Evolutionary conservation across 2,888 invertebrate genomes (phyloP).

Genomic region (Maniola hyperantus): DNA sequence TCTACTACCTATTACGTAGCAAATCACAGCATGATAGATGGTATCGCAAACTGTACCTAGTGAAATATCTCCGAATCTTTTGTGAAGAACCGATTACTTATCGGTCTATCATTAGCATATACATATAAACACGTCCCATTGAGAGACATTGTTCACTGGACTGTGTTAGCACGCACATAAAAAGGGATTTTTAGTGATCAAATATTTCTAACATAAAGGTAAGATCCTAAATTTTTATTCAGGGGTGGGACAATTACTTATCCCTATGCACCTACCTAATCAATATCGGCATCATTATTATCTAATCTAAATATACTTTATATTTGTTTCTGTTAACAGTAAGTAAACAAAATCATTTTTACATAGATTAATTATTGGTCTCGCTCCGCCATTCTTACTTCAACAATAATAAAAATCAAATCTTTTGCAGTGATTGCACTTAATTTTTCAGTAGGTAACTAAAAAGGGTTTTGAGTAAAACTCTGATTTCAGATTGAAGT

Average conservation of each 20-base stretch:
- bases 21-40: slow-evolving; percentile 19
- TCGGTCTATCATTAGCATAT: slow-evolving; percentile 36
- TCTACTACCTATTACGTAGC: neutral
- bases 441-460: too few species aligned
- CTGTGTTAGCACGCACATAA: slow-evolving; percentile 21
- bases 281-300: too few species aligned
- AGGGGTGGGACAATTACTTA: neutral
- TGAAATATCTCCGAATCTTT: slow-evolving; percentile 38
- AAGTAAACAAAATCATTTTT: too few species aligned
- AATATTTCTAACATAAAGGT: slow-evolving; percentile 5
- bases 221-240: neutral
- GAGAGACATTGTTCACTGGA: slow-evolving; percentile 24
- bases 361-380: too few species aligned
- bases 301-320: too few species aligned
- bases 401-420: too few species aligned
- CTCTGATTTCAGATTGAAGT: too few species aligned
- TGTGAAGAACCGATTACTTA: slow-evolving; percentile 40
- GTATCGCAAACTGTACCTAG: slow-evolving; percentile 27
- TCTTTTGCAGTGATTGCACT: too few species aligned
- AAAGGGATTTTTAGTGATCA: slow-evolving; percentile 15
- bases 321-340: too few species aligned
- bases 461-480: too few species aligned
- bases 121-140: slow-evolving; percentile 30
- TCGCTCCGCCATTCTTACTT: too few species aligned
- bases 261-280: too few species aligned